Evolutionary conservation across 2,797 vertebrate species (phyloP).

Genomic region (Gobionotothen gibberifrons): DNA sequence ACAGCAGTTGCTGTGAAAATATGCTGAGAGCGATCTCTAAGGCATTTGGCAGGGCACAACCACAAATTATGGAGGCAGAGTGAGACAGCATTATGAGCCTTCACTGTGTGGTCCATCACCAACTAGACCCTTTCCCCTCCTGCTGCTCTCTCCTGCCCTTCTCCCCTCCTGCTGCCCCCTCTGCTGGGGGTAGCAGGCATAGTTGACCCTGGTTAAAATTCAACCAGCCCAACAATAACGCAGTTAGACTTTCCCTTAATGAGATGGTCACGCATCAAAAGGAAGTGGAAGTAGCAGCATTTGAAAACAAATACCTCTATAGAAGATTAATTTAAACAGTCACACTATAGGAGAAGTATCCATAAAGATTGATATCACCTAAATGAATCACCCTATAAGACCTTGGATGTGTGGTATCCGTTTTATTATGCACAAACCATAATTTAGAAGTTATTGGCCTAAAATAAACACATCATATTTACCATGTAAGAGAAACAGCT

Average conservation of each 20-base stretch:
- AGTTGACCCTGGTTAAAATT: slow-evolving; percentile 82
- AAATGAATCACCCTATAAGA: background rate
- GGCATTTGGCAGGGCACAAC: slow-evolving; percentile 69
- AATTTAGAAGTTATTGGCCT: background rate
- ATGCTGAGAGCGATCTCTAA: slow-evolving; percentile 65
- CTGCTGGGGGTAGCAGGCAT: slow-evolving; percentile 77
- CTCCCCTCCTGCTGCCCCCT: slow-evolving; percentile 75
- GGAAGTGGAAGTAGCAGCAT: slow-evolving; percentile 42
- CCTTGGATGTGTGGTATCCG: background rate
- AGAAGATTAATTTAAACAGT: slow-evolving; percentile 1
- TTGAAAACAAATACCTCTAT: slow-evolving; percentile 24
- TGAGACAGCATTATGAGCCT: slow-evolving; percentile 71
- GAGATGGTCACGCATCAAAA: slow-evolving; percentile 19
- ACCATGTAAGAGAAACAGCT: background rate
- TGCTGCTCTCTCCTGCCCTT: slow-evolving; percentile 65
- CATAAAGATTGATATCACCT: background rate
- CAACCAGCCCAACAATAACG: slow-evolving; percentile 62
- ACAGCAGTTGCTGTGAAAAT: slow-evolving; percentile 65
- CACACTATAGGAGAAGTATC: background rate
- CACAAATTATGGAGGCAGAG: slow-evolving; percentile 75
- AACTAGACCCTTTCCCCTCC: slow-evolving; percentile 64
- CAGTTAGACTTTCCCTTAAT: slow-evolving; percentile 48
- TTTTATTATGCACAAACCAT: background rate
- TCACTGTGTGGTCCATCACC: slow-evolving; percentile 79
- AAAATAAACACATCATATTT: background rate